A percentile compares a stretch with the other conserved stretches of the same genome.
phyloP scores from a whole-genome alignment of 1,140 invertebrate species.

The Sarcophaga bullata region DNA sequence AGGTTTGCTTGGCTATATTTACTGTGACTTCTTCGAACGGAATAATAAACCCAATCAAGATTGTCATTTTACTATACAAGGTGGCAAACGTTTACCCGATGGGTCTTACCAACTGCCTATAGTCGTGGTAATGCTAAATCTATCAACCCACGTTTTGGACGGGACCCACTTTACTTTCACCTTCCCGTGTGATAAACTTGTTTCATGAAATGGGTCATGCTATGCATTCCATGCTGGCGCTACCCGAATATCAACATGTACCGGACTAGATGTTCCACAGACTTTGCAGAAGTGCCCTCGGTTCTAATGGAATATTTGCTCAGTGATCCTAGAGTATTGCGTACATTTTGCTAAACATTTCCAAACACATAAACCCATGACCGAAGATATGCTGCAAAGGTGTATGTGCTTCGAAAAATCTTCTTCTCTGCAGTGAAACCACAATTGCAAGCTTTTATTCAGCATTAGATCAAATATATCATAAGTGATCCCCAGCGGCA shows the following conservation, averaged over 20 bases:
- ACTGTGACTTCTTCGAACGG: constrained; percentile 96
- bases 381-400: constrained; percentile 78
- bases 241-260: constrained; percentile 97
- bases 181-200: constrained; percentile 89
- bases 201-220: constrained; percentile 99
- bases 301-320: constrained; percentile 99
- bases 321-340: constrained; percentile 85
- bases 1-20: constrained; percentile 90
- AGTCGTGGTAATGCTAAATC: constrained; percentile 93
- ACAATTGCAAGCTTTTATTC: constrained; percentile 93
- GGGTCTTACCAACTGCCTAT: constrained; percentile 92
- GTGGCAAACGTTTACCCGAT: constrained; percentile 83
- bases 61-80: constrained; percentile 98
- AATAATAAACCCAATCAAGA: constrained; percentile 93
- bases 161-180: constrained; percentile 81
- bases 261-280: constrained; percentile 96
- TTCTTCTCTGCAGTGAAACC: constrained; percentile 93
- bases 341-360: constrained; percentile 91
- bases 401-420: constrained; percentile 84
- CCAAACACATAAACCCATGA: constrained; percentile 86
- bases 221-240: constrained; percentile 97
- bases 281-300: constrained; percentile 98
- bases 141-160: constrained; percentile 78
- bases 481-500: constrained; percentile 71
- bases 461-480: constrained; percentile 89